A percentile compares a stretch with the other conserved stretches of the same genome.
Conservation (phyloP, 1,140 invertebrate genomes). For the Asbolus verrucosus region DNA sequence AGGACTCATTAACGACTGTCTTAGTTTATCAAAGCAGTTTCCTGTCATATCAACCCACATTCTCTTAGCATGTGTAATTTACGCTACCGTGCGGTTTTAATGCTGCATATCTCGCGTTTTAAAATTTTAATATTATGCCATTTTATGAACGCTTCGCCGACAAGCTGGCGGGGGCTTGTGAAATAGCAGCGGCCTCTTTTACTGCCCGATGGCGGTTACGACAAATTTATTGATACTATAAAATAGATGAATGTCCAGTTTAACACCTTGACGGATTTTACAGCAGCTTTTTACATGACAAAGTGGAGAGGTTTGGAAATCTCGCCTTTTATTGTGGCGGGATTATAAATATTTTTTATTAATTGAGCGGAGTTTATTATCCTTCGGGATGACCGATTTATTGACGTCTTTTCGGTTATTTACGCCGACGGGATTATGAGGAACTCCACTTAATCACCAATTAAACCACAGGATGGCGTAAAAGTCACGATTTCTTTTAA, state of each 20-base stretch:
- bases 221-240: slow-evolving; percentile 50
- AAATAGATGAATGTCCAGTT: slow-evolving; percentile 41
- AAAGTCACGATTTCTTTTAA: background rate
- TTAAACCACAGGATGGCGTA: slow-evolving; percentile 8
- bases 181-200: slow-evolving; percentile 45
- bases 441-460: slow-evolving; percentile 8
- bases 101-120: slow-evolving; percentile 24
- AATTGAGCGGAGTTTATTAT: slow-evolving; percentile 9
- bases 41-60: slow-evolving; percentile 45
- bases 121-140: slow-evolving; percentile 44
- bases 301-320: slow-evolving; percentile 2
- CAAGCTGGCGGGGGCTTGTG: slow-evolving; percentile 34
- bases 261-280: slow-evolving; percentile 35
- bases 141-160: slow-evolving; percentile 23
- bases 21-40: slow-evolving; percentile 43
- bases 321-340: slow-evolving; percentile 2
- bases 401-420: slow-evolving; percentile 3
- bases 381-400: slow-evolving; percentile 21
- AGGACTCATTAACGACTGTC: slow-evolving; percentile 43
- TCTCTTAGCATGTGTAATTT: slow-evolving; percentile 47
- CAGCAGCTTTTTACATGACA: slow-evolving; percentile 19
- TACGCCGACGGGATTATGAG: no score
- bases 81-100: slow-evolving; percentile 44
- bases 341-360: slow-evolving; percentile 13
- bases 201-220: slow-evolving; percentile 23